These are phyloP conservation scores for Cyclophora albipunctata DNA, from an alignment of 2,888 invertebrate genomes.

Conservation along the genomic window DNA sequence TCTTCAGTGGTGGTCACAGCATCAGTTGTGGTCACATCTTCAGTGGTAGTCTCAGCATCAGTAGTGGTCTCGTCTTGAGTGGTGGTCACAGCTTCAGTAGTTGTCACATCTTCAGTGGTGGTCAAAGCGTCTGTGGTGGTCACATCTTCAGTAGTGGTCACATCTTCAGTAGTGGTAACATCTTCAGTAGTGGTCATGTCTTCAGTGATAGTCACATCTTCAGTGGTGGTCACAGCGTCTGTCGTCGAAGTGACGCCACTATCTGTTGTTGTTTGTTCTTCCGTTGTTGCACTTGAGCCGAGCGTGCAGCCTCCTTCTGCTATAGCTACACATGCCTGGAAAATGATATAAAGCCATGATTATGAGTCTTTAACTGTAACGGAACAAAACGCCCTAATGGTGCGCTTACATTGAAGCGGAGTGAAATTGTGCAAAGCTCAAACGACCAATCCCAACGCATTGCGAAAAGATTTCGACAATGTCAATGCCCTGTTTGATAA, in stretches of 20 bases:
- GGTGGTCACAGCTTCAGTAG: too few relatives aligned
- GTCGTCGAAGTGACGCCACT: not conserved
- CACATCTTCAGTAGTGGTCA: not conserved
- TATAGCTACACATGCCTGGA: constrained; percentile 18
- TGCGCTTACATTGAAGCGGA: too few relatives aligned
- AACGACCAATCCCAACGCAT: too few relatives aligned
- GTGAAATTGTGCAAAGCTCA: too few relatives aligned
- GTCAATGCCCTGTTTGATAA: too few relatives aligned
- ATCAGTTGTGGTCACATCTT: too few relatives aligned
- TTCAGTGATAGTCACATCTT: not conserved
- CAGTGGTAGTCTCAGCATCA: not conserved
- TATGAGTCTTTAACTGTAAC: too few relatives aligned
- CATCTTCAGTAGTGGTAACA: not conserved
- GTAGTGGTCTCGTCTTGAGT: too few relatives aligned
- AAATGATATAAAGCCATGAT: not conserved
- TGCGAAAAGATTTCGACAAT: too few relatives aligned
- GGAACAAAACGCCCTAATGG: constrained; percentile 17
- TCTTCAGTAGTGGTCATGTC: not conserved
- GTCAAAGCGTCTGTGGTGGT: too few relatives aligned
- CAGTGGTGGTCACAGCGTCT: not conserved
- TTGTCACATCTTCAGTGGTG: too few relatives aligned
- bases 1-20: not conserved
- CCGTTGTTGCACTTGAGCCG: constrained; percentile 1
- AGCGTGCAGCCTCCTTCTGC: constrained; percentile 25
- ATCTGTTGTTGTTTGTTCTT: not conserved